Conservation (phyloP, 2,888 invertebrate genomes). For the Mamestra brassicae region DNA sequence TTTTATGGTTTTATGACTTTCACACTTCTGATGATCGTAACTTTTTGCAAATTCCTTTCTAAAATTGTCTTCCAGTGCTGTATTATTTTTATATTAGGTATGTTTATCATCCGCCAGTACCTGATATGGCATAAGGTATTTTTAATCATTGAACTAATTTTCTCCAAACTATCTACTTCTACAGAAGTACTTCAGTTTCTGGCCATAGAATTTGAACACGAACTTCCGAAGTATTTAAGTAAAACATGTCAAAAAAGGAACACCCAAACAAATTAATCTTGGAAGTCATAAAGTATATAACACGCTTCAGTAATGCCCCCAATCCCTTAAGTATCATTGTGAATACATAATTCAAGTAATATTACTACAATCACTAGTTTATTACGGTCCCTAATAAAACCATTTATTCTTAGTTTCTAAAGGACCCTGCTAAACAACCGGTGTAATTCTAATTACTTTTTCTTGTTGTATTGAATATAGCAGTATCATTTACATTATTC, state of each 20-base stretch:
- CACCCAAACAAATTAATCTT: not conserved
- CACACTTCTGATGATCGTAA: constrained; percentile 20
- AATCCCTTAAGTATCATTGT: not conserved
- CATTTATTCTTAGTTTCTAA: constrained; percentile 13
- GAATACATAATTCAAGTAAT: not conserved
- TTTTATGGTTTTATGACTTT: constrained; percentile 46
- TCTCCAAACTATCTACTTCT: not conserved
- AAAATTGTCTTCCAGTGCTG: constrained; percentile 4
- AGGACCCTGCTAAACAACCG: not conserved
- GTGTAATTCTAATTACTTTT: constrained; percentile 24
- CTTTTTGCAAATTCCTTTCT: constrained; percentile 15
- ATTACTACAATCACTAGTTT: constrained; percentile 1
- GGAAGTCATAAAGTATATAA: not conserved
- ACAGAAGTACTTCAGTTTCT: too few relatives aligned
- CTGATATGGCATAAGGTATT: too few relatives aligned
- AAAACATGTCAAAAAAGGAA: not conserved
- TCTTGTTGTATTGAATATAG: constrained; percentile 7
- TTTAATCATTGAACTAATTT: not conserved
- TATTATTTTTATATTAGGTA: not conserved
- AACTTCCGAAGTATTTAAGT: not conserved
- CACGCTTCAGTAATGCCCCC: not conserved
- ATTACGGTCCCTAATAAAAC: constrained; percentile 7
- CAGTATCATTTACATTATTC: constrained; percentile 24
- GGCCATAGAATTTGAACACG: too few relatives aligned
- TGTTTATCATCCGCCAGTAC: not conserved